phyloP scores from a whole-genome alignment of 2,113 vertebrate genomes.

The Laticauda laticaudata region DNA sequence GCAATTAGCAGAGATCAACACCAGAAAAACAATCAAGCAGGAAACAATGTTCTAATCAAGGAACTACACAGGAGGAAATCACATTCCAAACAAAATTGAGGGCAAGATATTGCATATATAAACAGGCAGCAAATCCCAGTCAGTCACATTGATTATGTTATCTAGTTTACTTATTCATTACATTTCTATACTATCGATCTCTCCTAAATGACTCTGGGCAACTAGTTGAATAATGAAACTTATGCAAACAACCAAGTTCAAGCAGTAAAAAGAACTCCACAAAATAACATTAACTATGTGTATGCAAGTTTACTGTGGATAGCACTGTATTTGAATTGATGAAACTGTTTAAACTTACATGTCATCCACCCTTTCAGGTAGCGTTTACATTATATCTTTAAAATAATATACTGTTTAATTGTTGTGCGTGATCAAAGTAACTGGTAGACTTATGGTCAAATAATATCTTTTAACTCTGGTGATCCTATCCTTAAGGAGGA shows the following conservation, averaged over 20 bases:
- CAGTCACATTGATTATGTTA: neutral
- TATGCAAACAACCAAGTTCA: neutral
- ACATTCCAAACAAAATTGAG: neutral
- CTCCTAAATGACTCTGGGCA: neutral
- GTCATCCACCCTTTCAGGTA: neutral
- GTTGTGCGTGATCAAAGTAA: neutral
- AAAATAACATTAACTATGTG: neutral
- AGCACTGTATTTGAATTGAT: neutral
- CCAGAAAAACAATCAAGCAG: neutral
- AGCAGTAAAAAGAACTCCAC: neutral
- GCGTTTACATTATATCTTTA: neutral
- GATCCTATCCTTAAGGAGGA: no score
- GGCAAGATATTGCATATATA: neutral
- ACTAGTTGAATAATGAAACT: neutral
- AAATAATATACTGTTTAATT: neutral
- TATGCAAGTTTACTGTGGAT: neutral
- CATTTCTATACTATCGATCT: neutral
- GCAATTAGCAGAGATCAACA: neutral
- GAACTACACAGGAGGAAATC: neutral
- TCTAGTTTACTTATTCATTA: neutral
- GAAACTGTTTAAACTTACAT: neutral
- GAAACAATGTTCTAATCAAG: neutral
- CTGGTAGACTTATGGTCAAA: no score
- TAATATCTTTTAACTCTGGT: no score
- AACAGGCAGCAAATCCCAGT: neutral